Evolutionary conservation across 2,113 vertebrate genomes (phyloP), one percentile per base, ranked within the genome.

Genomic region (Ceyx cyanopectus): DNA sequence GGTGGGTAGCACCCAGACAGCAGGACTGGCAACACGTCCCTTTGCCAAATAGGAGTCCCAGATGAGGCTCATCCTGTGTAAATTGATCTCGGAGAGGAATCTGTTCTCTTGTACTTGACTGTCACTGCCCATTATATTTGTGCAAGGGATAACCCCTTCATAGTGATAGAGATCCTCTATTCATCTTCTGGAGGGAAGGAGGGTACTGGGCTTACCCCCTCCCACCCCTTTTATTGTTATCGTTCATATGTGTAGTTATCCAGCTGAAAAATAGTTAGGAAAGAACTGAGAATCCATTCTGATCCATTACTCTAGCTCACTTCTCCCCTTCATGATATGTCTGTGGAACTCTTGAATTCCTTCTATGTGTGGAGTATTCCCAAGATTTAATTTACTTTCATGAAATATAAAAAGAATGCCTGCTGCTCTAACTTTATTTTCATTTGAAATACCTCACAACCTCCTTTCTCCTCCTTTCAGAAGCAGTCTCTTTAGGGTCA

Each of bases 131-230:
- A 4, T 43, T 30, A 2, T 9, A 6, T 10, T 11, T 34, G 26
- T 5, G 12, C 29, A 26, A 58, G 10, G 24, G 16, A 29, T 23
- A 66, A 72, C 2, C 41, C 50, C 41, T 37, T 45, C 6, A 8
- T 7, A 15, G 6, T 1, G 0, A 4, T 32, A 7, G 5, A 26
- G 13, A 37, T 66, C n/a, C 51, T 54, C 51, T 41, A 5, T 37
- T 54, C 45, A 30, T 29, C 32, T 56, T 51, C 14, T 12, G 7
- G 20, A 2, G 12, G 5, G 8, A 24, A 30, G 24, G 30, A 37
- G 8, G 8, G 7, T 48, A 41, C 16, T 15, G 48, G 46, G 27
- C 24, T 67, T 6, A 27, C 27, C 7, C 14, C 6, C 30, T 7
- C 50, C 7, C 3, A 10, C 10, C 43, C 10, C 12, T 29, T 74